These are phyloP conservation scores for Sarcophaga variegata DNA, from an alignment of 2,888 invertebrate species.

Conservation along the genomic window DNA sequence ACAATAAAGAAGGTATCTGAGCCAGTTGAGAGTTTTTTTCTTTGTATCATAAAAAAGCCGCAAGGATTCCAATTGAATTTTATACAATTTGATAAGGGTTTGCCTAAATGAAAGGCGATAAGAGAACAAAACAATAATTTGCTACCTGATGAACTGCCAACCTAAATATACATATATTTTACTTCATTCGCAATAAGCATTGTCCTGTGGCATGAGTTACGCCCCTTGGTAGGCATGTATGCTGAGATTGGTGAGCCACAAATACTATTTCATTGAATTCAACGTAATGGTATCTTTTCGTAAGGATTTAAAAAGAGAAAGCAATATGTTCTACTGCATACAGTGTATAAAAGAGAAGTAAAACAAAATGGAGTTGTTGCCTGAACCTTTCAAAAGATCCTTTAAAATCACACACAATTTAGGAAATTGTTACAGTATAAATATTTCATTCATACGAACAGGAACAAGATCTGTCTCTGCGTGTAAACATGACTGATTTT, in stretches of 20 bases:
- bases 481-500: constrained; percentile 81
- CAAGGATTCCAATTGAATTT: constrained; percentile 13
- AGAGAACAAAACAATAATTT: constrained; percentile 18
- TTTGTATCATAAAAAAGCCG: constrained; percentile 17
- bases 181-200: not conserved
- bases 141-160: constrained; percentile 51
- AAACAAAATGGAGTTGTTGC: constrained; percentile 70
- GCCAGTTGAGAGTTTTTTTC: not conserved
- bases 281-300: not conserved
- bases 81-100: constrained; percentile 55
- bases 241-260: constrained; percentile 11
- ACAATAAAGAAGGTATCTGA: not conserved
- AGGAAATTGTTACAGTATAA: constrained; percentile 70
- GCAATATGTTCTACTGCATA: constrained; percentile 2
- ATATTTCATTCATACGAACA: constrained; percentile 54
- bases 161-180: not conserved
- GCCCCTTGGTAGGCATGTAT: constrained; percentile 48
- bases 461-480: constrained; percentile 62
- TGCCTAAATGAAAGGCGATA: constrained; percentile 37
- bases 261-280: constrained; percentile 30
- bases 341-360: constrained; percentile 4
- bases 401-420: constrained; percentile 65
- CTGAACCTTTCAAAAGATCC: constrained; percentile 41
- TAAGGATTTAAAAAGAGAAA: constrained; percentile 40
- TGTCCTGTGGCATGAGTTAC: constrained; percentile 49